Base-by-base conservation (phyloP, 1,140 invertebrate species). In the Drosophila parabipectinata region DNA sequence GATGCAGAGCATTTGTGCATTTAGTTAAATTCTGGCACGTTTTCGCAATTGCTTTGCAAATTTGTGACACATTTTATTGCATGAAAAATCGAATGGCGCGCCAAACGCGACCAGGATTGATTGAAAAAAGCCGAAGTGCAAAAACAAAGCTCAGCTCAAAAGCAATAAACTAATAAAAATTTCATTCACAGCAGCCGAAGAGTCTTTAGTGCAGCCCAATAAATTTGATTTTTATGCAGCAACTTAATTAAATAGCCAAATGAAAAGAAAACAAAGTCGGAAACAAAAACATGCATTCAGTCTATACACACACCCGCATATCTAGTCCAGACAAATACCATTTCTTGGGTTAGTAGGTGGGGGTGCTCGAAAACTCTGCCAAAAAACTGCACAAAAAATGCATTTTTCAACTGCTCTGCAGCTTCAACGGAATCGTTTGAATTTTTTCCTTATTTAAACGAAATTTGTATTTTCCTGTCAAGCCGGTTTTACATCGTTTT, bases 391-490 rank as follows among this genome's bases (percentile, higher is more conserved):
- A 18, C 28, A 41, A 44, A 67, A 55, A 55, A 63, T 82, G 55
- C 32, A 50, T 52, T 66, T 50, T 54, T 32, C 59, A 45, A 44
- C 2, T 51, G 60, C 53, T 32, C 26, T 21, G 18, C 28, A 39
- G 41, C 50, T 9, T 53, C 63, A 32, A 61, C 51, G 47, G 41
- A 60, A 44, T 77, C 52, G 59, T 79, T 82, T 73, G 76, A 67
- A 88, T 89, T 88, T 88, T 84, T 88, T 79, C 76, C 83, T 83
- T 63, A 73, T 79, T 88, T 79, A 59, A 88, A 83, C 79, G 68
- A 89, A 88, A 88, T 88, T 79, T 64, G 84, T 72, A 67, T 88
- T 88, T 88, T 88, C 83, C 83, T 83, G 84, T 74, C 84, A 77
- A 83, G 76, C 83, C 84, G 84, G 83, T 88, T 87, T 81, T 58